Evolutionary conservation across 2,797 vertebrate genomes (phyloP), one percentile per base, ranked within the genome.

Genomic region (Xenopus petersii): DNA sequence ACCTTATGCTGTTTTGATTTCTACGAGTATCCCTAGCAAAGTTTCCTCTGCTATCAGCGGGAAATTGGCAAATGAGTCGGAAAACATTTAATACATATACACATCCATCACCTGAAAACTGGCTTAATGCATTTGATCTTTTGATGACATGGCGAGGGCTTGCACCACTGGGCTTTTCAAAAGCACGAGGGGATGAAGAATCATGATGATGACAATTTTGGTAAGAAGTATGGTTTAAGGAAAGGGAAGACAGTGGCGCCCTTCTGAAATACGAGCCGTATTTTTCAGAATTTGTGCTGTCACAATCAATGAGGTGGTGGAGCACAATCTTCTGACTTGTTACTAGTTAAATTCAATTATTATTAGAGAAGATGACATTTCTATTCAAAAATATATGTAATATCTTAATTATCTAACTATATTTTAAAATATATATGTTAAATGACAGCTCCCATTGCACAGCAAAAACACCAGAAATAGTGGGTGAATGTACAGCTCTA

Each of bases 51-150:
- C 74, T 81, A 82, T 76, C 82, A 76, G 80, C 79, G 48, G 81
- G 80, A 83, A 86, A 84, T 79, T 80, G 68, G 82, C 80, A 84
- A 87, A 83, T 73, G 79, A 85, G 78, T 79, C 51, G 59, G 33
- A 81, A 80, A 84, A 84, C 72, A 82, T 83, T 86, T 84, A 83
- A 81, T 84, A 79, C 63, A 82, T 82, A 80, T 74, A 81, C 79
- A 86, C 80, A 83, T 84, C 81, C 82, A 76, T 83, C 55, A 75
- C 0, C 59, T 47, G 72, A 75, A 70, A 82, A 71, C 21, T 60
- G 70, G 68, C 80, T 79, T 82, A 75, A 79, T 64, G 64, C 76
- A 42, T 81, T 58, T 77, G 79, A 76, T 86, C 76, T 80, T 83
- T 71, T 79, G 79, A 81, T 80, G 26, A 49, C 64, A 75, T 0